Evolutionary conservation across 1,140 invertebrate genomes (phyloP).

Genomic region (Drosophila repleta): DNA sequence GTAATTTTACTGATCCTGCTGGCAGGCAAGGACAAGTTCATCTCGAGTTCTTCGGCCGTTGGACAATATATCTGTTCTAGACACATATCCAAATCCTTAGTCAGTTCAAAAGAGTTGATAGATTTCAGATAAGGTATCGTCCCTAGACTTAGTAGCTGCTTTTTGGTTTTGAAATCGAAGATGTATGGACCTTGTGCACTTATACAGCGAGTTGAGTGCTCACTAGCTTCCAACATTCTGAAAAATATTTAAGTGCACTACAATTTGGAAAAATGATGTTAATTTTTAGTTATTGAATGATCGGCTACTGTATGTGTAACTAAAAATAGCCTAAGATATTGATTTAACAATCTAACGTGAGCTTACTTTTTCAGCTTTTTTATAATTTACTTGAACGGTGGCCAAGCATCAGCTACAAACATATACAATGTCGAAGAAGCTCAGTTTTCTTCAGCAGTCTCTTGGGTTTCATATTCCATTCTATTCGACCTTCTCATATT

Average conservation of each 20-base stretch:
- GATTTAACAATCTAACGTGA: no score
- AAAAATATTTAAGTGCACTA: slow-evolving; percentile 16
- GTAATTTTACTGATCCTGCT: slow-evolving; percentile 4
- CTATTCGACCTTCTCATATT: neutral
- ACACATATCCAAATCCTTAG: neutral
- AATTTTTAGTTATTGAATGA: neutral
- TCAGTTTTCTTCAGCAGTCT: no score
- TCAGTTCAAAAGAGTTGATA: slow-evolving; percentile 3
- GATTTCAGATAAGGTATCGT: neutral
- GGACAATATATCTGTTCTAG: neutral
- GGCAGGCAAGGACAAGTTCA: slow-evolving; percentile 7
- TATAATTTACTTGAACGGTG: no score
- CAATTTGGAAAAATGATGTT: slow-evolving; percentile 27
- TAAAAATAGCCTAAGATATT: neutral
- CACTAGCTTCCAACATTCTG: slow-evolving; percentile 35
- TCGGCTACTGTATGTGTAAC: slow-evolving; percentile 11
- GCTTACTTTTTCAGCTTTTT: no score
- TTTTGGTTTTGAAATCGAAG: slow-evolving; percentile 14
- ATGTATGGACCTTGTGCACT: neutral
- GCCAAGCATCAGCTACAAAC: no score
- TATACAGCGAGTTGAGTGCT: neutral
- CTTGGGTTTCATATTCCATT: no score
- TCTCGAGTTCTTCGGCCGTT: neutral
- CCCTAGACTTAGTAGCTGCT: neutral
- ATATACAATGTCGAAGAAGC: no score